Evolutionary conservation across 2,113 vertebrate species (phyloP).

Genomic region (Pterocles orientalis): DNA sequence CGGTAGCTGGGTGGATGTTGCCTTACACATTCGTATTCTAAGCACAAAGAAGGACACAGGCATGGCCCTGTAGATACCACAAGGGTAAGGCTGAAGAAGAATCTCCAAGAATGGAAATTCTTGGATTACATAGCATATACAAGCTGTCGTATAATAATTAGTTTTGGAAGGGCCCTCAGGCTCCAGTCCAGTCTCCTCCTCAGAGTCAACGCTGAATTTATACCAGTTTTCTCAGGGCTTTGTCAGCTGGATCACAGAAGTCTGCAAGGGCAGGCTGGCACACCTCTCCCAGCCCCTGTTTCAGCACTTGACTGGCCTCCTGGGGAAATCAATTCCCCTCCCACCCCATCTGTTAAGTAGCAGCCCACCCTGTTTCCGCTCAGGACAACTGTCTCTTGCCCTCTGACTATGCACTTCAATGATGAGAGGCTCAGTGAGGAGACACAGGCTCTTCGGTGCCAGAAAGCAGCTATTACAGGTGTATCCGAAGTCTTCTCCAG

Average conservation of each 20-base stretch:
- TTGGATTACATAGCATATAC: neutral
- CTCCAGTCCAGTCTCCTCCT: neutral
- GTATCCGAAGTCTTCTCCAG: neutral
- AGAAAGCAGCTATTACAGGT: neutral
- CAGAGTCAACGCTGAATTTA: neutral
- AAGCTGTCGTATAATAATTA: neutral
- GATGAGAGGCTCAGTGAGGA: neutral
- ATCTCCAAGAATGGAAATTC: neutral
- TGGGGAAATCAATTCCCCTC: neutral
- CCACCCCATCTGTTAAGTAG: neutral
- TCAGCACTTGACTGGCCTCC: neutral
- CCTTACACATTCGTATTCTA: accelerated
- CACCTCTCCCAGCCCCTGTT: neutral
- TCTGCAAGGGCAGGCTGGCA: neutral
- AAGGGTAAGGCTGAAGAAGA: neutral
- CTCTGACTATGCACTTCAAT: neutral
- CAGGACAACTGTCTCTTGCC: neutral
- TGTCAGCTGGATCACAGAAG: neutral
- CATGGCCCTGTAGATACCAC: neutral
- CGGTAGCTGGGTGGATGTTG: neutral
- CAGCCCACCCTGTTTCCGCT: neutral
- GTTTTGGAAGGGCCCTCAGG: neutral
- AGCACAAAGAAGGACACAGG: neutral
- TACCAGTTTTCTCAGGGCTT: neutral
- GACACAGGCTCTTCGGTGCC: neutral